Evolutionary conservation across 2,888 invertebrate species (phyloP).

Genomic region (Drosophila anomalata): DNA sequence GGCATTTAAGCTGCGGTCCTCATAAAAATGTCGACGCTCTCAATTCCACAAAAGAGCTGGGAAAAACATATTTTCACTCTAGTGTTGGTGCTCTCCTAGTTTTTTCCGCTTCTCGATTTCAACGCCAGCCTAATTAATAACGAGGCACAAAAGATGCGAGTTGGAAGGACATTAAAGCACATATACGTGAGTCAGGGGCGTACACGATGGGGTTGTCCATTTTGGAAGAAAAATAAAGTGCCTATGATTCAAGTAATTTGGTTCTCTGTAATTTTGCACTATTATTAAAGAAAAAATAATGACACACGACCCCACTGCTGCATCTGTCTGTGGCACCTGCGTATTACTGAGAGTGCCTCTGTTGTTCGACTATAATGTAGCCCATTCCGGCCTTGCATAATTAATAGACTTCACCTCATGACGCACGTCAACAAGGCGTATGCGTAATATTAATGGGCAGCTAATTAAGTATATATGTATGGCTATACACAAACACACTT

Average conservation of each 20-base stretch:
- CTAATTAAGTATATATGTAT: slow-evolving; percentile 61
- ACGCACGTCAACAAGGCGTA: slow-evolving; percentile 63
- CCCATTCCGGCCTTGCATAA: slow-evolving; percentile 65
- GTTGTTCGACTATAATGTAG: slow-evolving; percentile 23
- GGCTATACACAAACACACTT: background rate
- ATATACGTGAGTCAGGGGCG: slow-evolving; percentile 1
- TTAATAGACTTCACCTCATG: slow-evolving; percentile 66
- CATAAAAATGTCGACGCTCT: slow-evolving; percentile 37
- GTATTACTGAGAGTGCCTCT: slow-evolving; percentile 25
- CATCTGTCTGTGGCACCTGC: background rate
- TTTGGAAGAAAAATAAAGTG: background rate
- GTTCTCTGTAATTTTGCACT: background rate
- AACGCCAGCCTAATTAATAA: slow-evolving; percentile 67
- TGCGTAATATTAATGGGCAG: slow-evolving; percentile 73
- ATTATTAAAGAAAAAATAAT: too few relatives aligned
- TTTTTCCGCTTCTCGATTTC: slow-evolving; percentile 21
- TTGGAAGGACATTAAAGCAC: slow-evolving; percentile 53
- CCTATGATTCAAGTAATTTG: too few relatives aligned
- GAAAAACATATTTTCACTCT: slow-evolving; percentile 20
- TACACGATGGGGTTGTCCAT: background rate
- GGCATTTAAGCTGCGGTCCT: slow-evolving; percentile 56
- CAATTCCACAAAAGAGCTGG: slow-evolving; percentile 46
- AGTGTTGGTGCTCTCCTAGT: slow-evolving; percentile 20
- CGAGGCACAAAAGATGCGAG: slow-evolving; percentile 57
- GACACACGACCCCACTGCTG: background rate